Base-by-base conservation (phyloP, 2,113 vertebrate species). In the Halichoerus grypus region DNA sequence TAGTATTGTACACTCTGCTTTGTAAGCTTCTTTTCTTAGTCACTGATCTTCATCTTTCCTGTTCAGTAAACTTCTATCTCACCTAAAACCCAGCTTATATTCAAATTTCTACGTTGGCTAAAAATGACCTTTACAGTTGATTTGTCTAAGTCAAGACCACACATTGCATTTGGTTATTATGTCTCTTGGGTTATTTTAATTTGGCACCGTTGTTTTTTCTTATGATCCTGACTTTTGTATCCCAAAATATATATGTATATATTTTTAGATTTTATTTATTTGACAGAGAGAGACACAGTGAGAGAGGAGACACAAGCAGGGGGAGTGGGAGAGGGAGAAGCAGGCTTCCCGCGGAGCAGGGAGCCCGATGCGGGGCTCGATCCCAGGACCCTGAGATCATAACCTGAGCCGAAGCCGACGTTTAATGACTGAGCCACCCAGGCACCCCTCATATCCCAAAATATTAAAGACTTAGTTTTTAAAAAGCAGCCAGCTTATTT, bases 1-100 rank as follows among this genome's bases (percentile, higher is more conserved):
- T 76, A 59, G 92, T 92, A 39, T 53, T 53, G 14, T 69, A 15
- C 14, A 69, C 88, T 22, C 57, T 65, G 42, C 81, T 97, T 89
- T 94, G 7, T 94, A 97, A 97, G 79, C 79, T 85, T 72, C 82
- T 91, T 95, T 95, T 88, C 71, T 85, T 95, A 94, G 88, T 79
- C 69, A 88, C 0, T 55, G 82, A 81, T 81, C 57, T 26, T 86
- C 39, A 65, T 42, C 65, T 86, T 94, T 94, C 49, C 6, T 49
- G 4, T 33, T 74, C 22, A 84, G 49, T 74, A 81, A 80, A 86
- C 72, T 88, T 76, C 81, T 76, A 28, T 55, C 42, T 94, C 42
- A 57, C 57, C 65, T 86, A 92, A 86, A 82, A 79, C 12, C 19
- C 21, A 94, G 88, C 63, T 90, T 31, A 90, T 79, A 71, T 57